Conservation (phyloP, 2,888 invertebrate species). For the Pegoplata infirma region DNA sequence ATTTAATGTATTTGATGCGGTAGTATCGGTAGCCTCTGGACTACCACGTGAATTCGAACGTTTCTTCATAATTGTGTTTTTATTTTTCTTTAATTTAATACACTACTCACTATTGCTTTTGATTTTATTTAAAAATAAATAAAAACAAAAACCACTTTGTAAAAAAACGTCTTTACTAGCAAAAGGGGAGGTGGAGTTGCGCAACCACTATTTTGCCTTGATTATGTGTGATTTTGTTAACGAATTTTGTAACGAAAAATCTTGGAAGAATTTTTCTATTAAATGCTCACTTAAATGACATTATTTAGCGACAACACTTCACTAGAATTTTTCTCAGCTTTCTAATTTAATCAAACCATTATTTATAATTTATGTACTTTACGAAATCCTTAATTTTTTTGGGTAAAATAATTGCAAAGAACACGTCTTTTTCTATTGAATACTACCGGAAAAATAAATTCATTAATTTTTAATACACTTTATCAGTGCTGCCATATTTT, state of each 20-base stretch:
- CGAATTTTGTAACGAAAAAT: not conserved
- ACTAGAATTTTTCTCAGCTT: not conserved
- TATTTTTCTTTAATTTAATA: constrained; percentile 8
- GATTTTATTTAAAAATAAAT: not conserved
- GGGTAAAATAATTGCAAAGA: not conserved
- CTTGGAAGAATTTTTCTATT: not conserved
- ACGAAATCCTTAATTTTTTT: not conserved
- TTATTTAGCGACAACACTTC: not conserved
- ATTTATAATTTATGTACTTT: constrained; percentile 2
- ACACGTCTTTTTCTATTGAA: constrained; percentile 31
- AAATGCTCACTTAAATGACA: not conserved
- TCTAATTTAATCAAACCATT: not conserved
- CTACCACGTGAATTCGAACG: constrained; percentile 73
- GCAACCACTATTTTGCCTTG: constrained; percentile 62
- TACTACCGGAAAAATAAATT: constrained; percentile 54
- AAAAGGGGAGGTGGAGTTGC: constrained; percentile 58
- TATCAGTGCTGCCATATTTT: too few species aligned
- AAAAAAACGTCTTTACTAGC: not conserved
- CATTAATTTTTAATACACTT: too few species aligned
- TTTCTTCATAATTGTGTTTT: constrained; percentile 73
- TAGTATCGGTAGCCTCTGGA: constrained; percentile 41
- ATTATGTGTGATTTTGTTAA: constrained; percentile 34
- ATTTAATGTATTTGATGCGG: constrained; percentile 45
- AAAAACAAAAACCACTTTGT: constrained; percentile 12
- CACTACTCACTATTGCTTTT: constrained; percentile 13